Evolutionary conservation across 1,140 invertebrate genomes (phyloP), one percentile per base, ranked within the genome.

Genomic region (Arctopsyche grandis): DNA sequence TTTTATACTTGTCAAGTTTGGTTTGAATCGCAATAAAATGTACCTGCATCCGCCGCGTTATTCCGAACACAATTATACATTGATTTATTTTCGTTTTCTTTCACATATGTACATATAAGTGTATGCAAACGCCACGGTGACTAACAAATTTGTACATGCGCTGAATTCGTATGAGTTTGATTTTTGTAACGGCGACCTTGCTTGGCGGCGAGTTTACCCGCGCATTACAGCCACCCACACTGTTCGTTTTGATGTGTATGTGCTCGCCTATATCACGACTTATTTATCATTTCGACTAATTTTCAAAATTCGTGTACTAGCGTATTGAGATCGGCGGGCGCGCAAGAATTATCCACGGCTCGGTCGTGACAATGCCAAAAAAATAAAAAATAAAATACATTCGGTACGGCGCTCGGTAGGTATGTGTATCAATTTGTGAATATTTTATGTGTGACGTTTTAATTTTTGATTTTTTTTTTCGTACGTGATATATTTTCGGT

Each of bases 151-250:
- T 66, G 21, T 66, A 22, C 63, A 66, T 26, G 63, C 14, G 12
- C 63, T 24, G 63, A 66, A 66, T 66, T 66, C 24, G 63, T 66
- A 66, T 22, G 24, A 24, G 63, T 66, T 66, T 66, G n/a, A 26
- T 26, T 29, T 26, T 66, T 66, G 9, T 24, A 26, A 10, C 24
- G 21, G 24, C 63, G 63, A 26, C 63, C 63, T 66, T 66, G 63
- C 24, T 66, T 26, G 24, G 24, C 21, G 63, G 24, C 24, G 24
- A 26, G 24, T 24, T 22, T 66, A 26, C 16, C 56, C 56, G 56
- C 56, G 56, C 56, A 60, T 60, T 60, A n/a, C 56, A 60, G 56
- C 14, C 56, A 21, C 56, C 56, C 56, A 60, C 56, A 19, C 16
- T 16, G 21, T 60, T 19, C 56, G 56, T 21, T 60, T 21, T 19